Evolutionary conservation across 2,797 vertebrate species (phyloP).

Genomic region (Acrossocheilus fasciatus): DNA sequence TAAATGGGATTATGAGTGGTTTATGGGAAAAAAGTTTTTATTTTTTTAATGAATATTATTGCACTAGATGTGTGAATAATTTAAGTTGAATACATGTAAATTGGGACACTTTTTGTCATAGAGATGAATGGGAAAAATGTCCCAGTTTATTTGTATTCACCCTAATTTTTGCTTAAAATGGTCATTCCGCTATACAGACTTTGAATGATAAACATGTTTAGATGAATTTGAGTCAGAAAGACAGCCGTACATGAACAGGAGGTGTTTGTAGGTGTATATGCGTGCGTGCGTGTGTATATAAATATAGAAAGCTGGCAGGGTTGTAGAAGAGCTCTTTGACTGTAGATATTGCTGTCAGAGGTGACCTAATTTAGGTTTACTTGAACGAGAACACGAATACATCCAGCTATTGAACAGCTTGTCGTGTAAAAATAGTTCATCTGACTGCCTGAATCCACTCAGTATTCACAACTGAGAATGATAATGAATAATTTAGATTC

Average conservation of each 20-base stretch:
- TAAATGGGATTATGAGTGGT: background rate
- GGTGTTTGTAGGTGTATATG: background rate
- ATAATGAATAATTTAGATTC: conserved; percentile 11
- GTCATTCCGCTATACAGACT: background rate
- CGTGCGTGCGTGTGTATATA: background rate
- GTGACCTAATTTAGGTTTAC: conserved; percentile 62
- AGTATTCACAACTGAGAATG: background rate
- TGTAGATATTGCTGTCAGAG: conserved; percentile 46
- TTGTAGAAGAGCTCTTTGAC: conserved; percentile 40
- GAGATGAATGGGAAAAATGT: background rate
- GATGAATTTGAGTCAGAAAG: background rate
- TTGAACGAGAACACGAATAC: conserved; percentile 58
- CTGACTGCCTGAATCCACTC: conserved; percentile 1
- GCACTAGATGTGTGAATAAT: background rate
- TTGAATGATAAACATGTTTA: background rate
- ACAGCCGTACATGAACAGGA: background rate
- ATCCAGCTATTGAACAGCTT: conserved; percentile 32
- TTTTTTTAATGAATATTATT: background rate
- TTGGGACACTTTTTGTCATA: background rate
- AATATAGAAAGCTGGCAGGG: conserved; percentile 29
- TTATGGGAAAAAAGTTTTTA: background rate
- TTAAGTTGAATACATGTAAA: background rate
- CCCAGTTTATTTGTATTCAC: background rate
- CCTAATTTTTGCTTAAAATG: background rate
- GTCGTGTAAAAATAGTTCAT: conserved; percentile 50